Evolutionary conservation across 2,888 invertebrate genomes (phyloP).

Genomic region (Nematopogon swammerdamellus): DNA sequence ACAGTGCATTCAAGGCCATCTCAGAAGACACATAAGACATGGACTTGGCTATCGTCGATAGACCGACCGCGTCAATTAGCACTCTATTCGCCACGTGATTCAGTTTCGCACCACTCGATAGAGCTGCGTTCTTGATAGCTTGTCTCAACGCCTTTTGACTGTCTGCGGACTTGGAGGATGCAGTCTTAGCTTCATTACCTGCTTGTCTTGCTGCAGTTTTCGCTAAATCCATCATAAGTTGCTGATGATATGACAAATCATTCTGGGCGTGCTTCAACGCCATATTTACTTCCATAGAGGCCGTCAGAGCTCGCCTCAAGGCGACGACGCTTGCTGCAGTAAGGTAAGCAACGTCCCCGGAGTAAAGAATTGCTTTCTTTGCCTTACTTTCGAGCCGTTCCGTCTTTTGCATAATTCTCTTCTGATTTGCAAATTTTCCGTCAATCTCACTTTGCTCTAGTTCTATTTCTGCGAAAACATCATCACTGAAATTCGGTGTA

Average conservation of each 20-base stretch:
- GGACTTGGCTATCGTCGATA: conserved; percentile 43
- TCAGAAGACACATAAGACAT: conserved; percentile 49
- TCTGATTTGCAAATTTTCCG: conserved; percentile 31
- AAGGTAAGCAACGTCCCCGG: conserved; percentile 47
- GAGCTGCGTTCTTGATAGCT: conserved; percentile 43
- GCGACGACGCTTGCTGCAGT: conserved; percentile 48
- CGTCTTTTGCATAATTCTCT: conserved; percentile 32
- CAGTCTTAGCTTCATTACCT: conserved; percentile 46
- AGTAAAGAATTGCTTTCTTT: conserved; percentile 45
- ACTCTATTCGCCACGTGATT: conserved; percentile 47
- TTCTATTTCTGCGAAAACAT: conserved; percentile 39
- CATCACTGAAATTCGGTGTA: conserved; percentile 27
- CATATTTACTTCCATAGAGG: conserved; percentile 48
- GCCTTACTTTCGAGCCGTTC: conserved; percentile 42
- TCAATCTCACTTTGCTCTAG: conserved; percentile 39
- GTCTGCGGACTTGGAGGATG: conserved; percentile 39
- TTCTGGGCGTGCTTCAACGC: conserved; percentile 42
- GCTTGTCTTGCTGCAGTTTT: conserved; percentile 50
- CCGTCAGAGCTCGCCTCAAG: conserved; percentile 41
- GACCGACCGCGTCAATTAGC: conserved; percentile 42
- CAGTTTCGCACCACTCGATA: conserved; percentile 39
- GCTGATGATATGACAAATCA: conserved; percentile 46
- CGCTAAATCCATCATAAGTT: conserved; percentile 49
- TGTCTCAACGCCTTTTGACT: conserved; percentile 42
- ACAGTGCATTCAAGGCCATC: conserved; percentile 46